These are phyloP conservation scores for Fregetta grallaria DNA, from an alignment of 2,113 vertebrate genomes.

Conservation along the genomic window DNA sequence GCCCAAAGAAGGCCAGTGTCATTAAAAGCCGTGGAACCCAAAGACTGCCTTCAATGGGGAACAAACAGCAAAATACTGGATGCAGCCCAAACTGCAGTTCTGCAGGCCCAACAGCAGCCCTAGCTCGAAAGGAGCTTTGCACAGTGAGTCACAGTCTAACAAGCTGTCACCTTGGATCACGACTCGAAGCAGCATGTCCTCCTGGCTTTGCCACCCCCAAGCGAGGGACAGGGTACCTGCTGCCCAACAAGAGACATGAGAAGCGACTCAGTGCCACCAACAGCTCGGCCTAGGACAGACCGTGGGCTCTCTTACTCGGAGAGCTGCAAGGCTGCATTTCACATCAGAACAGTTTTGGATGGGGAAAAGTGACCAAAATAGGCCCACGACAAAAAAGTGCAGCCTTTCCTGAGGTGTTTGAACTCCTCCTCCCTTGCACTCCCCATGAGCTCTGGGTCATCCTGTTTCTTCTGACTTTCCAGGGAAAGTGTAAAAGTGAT, in stretches of 20 bases:
- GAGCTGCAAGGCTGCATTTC: not conserved
- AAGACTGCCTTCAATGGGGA: not conserved
- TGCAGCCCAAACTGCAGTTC: not conserved
- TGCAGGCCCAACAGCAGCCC: not conserved
- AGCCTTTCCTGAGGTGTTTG: not conserved
- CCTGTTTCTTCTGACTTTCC: not conserved
- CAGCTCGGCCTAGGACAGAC: not conserved
- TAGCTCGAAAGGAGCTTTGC: not conserved
- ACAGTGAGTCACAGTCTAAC: not conserved
- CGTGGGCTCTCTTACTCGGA: rapidly evolving
- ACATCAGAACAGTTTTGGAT: not conserved
- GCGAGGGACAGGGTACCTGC: not conserved
- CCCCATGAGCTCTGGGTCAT: not conserved
- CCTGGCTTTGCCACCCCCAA: not conserved
- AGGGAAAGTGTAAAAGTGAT: not conserved
- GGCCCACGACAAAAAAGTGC: not conserved
- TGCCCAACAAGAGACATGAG: not conserved
- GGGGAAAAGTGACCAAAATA: not conserved
- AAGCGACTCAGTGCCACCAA: not conserved
- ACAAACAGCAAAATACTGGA: not conserved
- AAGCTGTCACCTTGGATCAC: not conserved
- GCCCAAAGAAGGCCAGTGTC: not conserved
- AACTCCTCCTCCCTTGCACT: not conserved
- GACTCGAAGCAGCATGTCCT: rapidly evolving
- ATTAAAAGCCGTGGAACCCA: not conserved